Evolutionary conservation across 1,140 invertebrate genomes (phyloP).

Genomic region (Tetraneura akinire): DNA sequence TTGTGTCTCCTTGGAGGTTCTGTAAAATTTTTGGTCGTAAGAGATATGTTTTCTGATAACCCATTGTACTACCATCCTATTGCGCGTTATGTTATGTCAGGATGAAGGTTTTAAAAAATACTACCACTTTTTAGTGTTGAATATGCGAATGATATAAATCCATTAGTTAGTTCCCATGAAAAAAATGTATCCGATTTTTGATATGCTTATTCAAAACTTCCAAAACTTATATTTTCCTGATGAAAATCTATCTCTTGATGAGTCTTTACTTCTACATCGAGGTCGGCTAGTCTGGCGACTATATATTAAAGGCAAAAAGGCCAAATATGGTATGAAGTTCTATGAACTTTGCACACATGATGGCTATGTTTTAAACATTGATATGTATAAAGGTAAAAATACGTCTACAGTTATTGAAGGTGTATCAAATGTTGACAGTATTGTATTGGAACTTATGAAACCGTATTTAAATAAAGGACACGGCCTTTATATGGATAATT

Average conservation of each 20-base stretch:
- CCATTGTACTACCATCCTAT: background rate
- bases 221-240: conserved; percentile 38
- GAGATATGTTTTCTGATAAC: conserved; percentile 15
- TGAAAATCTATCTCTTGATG: conserved; percentile 55
- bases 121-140: conserved; percentile 18
- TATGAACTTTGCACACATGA: conserved; percentile 55
- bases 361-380: conserved; percentile 42
- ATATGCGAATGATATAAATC: conserved; percentile 19
- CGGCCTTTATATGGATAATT: conserved; percentile 54
- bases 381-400: conserved; percentile 49
- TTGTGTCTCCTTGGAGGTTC: conserved; percentile 1
- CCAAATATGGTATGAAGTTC: conserved; percentile 57
- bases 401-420: background rate
- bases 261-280: conserved; percentile 56
- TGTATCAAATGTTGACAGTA: conserved; percentile 37
- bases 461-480: conserved; percentile 49
- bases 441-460: conserved; percentile 51
- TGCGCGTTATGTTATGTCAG: conserved; percentile 4
- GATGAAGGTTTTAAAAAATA: conserved; percentile 5
- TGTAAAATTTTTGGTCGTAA: background rate
- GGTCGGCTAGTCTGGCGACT: conserved; percentile 57
- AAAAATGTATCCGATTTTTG: conserved; percentile 17
- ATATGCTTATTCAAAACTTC: conserved; percentile 28
- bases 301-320: conserved; percentile 57
- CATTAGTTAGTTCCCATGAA: background rate